A percentile compares a stretch with the other conserved stretches of the same genome.
phyloP scores from a whole-genome alignment of 1,140 invertebrate species.

The Trichogramma pretiosum region DNA sequence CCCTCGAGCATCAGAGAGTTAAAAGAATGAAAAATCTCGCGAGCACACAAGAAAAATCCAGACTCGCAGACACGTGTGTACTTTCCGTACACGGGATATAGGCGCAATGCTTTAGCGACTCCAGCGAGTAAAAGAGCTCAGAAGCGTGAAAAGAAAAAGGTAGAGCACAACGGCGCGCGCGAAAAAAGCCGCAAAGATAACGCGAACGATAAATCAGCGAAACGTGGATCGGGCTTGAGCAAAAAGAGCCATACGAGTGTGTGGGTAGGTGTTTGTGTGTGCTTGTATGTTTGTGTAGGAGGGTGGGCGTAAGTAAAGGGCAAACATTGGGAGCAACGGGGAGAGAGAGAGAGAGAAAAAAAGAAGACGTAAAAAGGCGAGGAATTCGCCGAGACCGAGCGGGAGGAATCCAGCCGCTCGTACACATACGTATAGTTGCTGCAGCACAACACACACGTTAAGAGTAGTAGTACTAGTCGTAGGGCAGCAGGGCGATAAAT shows the following conservation, averaged over 20 bases:
- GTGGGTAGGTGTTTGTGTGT: too few relatives aligned
- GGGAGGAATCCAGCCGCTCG: slow-evolving; percentile 28
- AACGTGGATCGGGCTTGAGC: neutral
- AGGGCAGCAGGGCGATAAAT: slow-evolving; percentile 38
- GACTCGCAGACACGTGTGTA: too few relatives aligned
- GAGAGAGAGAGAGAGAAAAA: slow-evolving; percentile 3
- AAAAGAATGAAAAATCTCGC: too few relatives aligned
- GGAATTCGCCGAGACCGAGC: slow-evolving; percentile 34
- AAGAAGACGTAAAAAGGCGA: slow-evolving; percentile 12
- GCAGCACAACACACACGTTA: neutral
- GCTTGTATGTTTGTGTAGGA: too few relatives aligned
- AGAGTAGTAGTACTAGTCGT: too few relatives aligned
- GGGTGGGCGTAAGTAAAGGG: neutral
- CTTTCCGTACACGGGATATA: too few relatives aligned
- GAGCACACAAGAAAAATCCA: too few relatives aligned
- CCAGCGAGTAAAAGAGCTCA: too few relatives aligned
- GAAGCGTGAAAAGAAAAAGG: neutral
- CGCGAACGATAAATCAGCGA: slow-evolving; percentile 9
- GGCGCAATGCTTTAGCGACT: too few relatives aligned
- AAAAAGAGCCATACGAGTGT: neutral
- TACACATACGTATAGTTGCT: slow-evolving; percentile 44
- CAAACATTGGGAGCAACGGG: neutral
- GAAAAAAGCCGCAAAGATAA: neutral
- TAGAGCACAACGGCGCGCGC: neutral
- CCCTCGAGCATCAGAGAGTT: too few relatives aligned